Percentiles rank a stretch among this genome's conserved stretches.
These are phyloP conservation scores for Chrysochloris asiatica DNA, from an alignment of 2,113 vertebrate genomes.

Conservation along the genomic window DNA sequence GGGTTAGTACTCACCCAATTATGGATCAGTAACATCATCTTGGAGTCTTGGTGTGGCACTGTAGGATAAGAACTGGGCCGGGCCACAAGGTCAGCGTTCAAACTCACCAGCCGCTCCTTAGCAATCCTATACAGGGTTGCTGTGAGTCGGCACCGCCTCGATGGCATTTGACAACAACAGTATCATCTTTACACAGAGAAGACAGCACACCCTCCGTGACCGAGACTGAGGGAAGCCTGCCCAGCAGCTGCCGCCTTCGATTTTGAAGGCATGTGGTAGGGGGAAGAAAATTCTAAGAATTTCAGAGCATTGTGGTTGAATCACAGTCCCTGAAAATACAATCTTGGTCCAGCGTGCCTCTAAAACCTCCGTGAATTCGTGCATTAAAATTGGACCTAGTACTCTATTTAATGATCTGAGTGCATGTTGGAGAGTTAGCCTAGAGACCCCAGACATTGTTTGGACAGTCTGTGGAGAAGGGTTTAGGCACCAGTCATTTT, in stretches of 20 bases:
- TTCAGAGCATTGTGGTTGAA: conserved; percentile 7
- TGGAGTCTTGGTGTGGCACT: too few species aligned
- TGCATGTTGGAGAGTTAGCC: not conserved
- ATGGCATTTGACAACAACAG: too few species aligned
- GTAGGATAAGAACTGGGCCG: too few species aligned
- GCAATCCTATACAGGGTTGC: too few species aligned
- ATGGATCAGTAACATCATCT: conserved; percentile 61
- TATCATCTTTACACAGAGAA: conserved; percentile 65
- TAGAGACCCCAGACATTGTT: conserved; percentile 21
- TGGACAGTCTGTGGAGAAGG: not conserved
- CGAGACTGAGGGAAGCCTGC: not conserved
- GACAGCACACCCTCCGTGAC: not conserved
- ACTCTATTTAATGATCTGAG: not conserved
- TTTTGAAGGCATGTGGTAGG: conserved; percentile 23
- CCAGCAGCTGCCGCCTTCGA: conserved; percentile 24
- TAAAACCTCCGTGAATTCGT: not conserved
- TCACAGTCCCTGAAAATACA: not conserved
- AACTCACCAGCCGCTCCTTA: too few species aligned
- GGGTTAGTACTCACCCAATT: conserved; percentile 62
- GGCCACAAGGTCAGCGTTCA: too few species aligned
- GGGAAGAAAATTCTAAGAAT: not conserved
- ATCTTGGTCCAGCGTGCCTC: not conserved
- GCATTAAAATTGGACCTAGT: conserved; percentile 12
- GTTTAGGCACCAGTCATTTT: conserved; percentile 46
- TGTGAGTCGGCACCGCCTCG: too few species aligned